A percentile compares a stretch with the other conserved stretches of the same genome.
Evolutionary conservation across 2,113 vertebrate genomes (phyloP).

Genomic region (Callaeas wilsoni): DNA sequence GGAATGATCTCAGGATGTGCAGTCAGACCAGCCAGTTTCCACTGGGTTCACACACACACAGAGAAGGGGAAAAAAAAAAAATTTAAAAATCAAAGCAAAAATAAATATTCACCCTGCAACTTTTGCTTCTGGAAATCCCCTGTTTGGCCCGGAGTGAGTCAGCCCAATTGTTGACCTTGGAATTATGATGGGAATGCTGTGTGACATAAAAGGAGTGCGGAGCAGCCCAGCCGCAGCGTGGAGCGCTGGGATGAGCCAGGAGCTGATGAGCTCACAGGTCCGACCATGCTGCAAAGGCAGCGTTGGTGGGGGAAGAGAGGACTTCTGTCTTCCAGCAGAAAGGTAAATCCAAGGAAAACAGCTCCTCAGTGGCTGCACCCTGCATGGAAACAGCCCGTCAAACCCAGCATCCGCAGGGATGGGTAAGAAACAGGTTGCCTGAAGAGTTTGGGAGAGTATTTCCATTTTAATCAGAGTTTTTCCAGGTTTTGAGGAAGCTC

Average conservation of each 20-base stretch:
- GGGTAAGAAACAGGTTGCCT: not conserved
- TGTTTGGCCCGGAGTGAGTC: not conserved
- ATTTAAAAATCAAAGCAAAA: not conserved
- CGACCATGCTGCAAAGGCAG: fast-evolving
- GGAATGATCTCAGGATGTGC: not conserved
- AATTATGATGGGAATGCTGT: slow-evolving; percentile 5
- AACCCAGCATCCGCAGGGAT: not conserved
- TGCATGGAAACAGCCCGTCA: not conserved
- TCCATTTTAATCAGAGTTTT: not conserved
- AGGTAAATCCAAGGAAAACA: not conserved
- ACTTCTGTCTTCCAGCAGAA: not conserved
- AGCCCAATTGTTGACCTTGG: not conserved
- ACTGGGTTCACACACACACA: not conserved
- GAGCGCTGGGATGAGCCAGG: not conserved
- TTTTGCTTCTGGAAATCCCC: slow-evolving; percentile 22
- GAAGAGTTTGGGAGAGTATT: not conserved
- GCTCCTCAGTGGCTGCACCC: not conserved
- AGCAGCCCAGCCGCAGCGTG: not conserved
- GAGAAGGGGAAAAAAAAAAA: fast-evolving
- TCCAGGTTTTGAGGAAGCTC: not conserved
- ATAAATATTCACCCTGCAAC: not conserved
- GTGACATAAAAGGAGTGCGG: not conserved
- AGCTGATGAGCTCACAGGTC: not conserved
- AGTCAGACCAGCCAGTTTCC: not conserved
- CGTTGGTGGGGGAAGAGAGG: fast-evolving